A percentile compares a stretch with the other conserved stretches of the same genome.
Conservation (phyloP, 2,888 invertebrate species). For the Prenolepis imparis region DNA sequence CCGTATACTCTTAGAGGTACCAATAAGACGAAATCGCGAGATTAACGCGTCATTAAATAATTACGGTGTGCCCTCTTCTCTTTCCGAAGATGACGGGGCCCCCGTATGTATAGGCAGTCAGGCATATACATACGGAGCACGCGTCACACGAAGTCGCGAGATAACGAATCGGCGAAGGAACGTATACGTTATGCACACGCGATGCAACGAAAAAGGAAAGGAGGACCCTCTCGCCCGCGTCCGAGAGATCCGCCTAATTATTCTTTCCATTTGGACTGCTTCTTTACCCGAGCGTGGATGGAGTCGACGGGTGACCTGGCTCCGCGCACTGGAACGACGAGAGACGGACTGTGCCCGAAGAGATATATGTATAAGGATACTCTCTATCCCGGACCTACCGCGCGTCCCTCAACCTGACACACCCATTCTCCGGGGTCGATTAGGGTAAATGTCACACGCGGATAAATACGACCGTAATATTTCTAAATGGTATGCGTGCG, state of each 20-base stretch:
- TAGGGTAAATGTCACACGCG: slow-evolving; percentile 29
- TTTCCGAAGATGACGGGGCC: slow-evolving; percentile 11
- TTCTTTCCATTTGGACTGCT: slow-evolving; percentile 73
- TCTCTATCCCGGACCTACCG: slow-evolving; percentile 23
- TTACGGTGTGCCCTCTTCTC: slow-evolving; percentile 24
- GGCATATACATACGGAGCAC: slow-evolving; percentile 51
- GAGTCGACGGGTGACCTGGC: slow-evolving; percentile 72
- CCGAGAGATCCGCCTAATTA: slow-evolving; percentile 71
- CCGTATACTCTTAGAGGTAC: slow-evolving; percentile 20
- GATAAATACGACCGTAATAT: slow-evolving; percentile 26
- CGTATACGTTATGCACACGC: slow-evolving; percentile 18
- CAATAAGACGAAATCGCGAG: slow-evolving; percentile 51
- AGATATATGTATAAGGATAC: slow-evolving; percentile 1
- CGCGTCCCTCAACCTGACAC: slow-evolving; percentile 27
- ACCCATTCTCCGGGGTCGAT: slow-evolving; percentile 31
- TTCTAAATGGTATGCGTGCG: background rate
- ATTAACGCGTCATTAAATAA: slow-evolving; percentile 62
- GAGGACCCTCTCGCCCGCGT: slow-evolving; percentile 49
- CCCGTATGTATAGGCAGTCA: slow-evolving; percentile 24
- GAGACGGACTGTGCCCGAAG: background rate
- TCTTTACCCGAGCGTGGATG: slow-evolving; percentile 74
- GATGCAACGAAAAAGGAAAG: slow-evolving; percentile 43
- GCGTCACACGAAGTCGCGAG: slow-evolving; percentile 41
- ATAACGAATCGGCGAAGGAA: slow-evolving; percentile 47
- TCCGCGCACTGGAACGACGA: slow-evolving; percentile 69